Base-by-base conservation (phyloP, 1,140 invertebrate species). In the Eupeodes corollae region DNA sequence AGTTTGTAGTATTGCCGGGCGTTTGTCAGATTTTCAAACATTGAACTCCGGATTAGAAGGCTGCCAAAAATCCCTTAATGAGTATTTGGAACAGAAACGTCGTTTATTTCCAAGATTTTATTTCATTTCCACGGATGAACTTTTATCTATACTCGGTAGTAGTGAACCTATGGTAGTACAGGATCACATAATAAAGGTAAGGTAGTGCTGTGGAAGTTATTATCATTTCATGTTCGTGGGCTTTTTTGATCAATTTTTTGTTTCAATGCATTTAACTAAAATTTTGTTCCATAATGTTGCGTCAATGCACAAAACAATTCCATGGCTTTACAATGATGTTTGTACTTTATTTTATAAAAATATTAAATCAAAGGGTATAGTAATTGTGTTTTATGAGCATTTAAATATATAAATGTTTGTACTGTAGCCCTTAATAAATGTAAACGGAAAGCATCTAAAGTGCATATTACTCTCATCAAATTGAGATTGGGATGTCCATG, bases 61-160 rank as follows among this genome's bases (percentile, higher is more conserved):
- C 55, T 94, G 90, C 70, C 88, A 92, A 70, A 93, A 93, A 63
- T 89, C 88, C 1, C 70, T 95, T 37, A 88, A 86, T 55, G 85
- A 92, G 57, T 94, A 93, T 68, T 71, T 94, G 42, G 87, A 91
- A 59, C 81, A 80, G 1, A 94, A 93, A 69, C 72, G 90, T 50
- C 79, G 84, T 49, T 75, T 87, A 44, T 94, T 93, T 63, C 87
- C 90, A 30, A 68, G 91, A 55, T 94, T 95, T 69, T 92, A 86
- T 71, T 94, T 95, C 63, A 86, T 95, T 52, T 92, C 90, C 8
- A 91, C 92, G 49, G 89, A 93, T 61, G 91, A 95, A 69, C 64
- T 95, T 45, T 73, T 95, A 11, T 85, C 83, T 31, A 89, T 94
- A 55, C 73, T 94, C n/a, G 89, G 90, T 21, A 90, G 82, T 57